Base-by-base conservation (phyloP, 2,888 invertebrate genomes). In the Heterodera filipjevi region DNA sequence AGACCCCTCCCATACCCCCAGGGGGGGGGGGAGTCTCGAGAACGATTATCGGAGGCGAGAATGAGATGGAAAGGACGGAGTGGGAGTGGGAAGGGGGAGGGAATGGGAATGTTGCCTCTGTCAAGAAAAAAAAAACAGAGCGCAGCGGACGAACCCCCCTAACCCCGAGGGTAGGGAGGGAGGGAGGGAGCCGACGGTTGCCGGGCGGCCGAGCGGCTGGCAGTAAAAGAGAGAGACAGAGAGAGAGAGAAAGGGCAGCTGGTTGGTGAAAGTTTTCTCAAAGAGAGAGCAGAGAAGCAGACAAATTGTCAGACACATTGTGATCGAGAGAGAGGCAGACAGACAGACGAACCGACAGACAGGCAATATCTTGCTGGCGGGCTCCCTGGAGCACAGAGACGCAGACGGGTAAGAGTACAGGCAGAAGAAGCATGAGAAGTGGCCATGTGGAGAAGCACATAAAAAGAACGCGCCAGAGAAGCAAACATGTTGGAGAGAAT, bases 11-110 rank as follows among this genome's bases (percentile, higher is more conserved):
- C 59, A n/a, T 27, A 6, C 59, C 59, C n/a, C 59, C 59, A 27
- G 59, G 39, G 22, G n/a, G n/a, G n/a, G n/a, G n/a, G n/a, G n/a
- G n/a, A n/a, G 53, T 53, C 53, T 22, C 59, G n/a, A 59, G n/a
- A 59, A 27, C 59, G 59, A 59, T 59, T 59, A 59, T 59, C 59
- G 59, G 59, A 59, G 59, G 59, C 59, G 59, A 59, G 59, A 59
- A 59, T 59, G 59, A 27, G 59, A 27, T 27, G 53, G 53, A 39
- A n/a, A 39, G 39, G 39, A 39, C 39, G 39, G 12, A 39, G 39
- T 39, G 49, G 49, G 49, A 16, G 49, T 16, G 49, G 49, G 19
- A 14, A 16, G 16, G 19, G 49, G 59, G 8, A 6, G 59, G 59
- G 22, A n/a, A n/a, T n/a, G 53, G 22, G 59, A 59, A 59, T 59